Percentiles rank a stretch among this genome's conserved stretches.
phyloP scores from a whole-genome alignment of 2,797 vertebrate species.

The Ispidina picta region DNA sequence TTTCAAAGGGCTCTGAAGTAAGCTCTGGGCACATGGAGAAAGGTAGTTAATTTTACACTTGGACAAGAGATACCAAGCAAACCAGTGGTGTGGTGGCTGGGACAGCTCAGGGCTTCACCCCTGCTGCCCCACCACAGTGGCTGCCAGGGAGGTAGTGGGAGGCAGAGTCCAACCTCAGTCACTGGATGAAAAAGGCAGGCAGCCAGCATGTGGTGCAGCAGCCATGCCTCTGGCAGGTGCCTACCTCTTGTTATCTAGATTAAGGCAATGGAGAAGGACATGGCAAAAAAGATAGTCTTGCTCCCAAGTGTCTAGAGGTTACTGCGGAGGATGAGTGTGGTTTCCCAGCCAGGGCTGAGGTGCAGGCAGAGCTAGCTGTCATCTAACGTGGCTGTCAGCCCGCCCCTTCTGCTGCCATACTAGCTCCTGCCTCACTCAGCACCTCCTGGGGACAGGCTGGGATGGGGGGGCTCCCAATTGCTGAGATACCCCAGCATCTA shows the following conservation, averaged over 20 bases:
- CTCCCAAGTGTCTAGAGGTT: not conserved
- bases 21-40: not conserved
- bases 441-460: not conserved
- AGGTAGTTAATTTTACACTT: not conserved
- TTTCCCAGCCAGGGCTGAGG: not conserved
- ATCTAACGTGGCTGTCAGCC: not conserved
- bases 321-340: not conserved
- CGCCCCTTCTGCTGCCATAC: rapidly evolving
- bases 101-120: rapidly evolving
- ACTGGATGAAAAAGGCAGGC: not conserved
- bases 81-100: rapidly evolving
- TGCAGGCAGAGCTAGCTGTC: rapidly evolving
- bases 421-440: not conserved
- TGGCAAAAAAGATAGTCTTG: not conserved
- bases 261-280: not conserved
- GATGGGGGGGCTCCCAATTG: no score
- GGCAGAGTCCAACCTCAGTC: rapidly evolving
- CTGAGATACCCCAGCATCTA: not conserved
- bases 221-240: not conserved
- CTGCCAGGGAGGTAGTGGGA: not conserved
- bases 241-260: not conserved
- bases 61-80: rapidly evolving
- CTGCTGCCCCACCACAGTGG: rapidly evolving
- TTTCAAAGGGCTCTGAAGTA: slow-evolving; percentile 4
- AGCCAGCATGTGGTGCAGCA: not conserved